Conservation (phyloP, 2,888 invertebrate genomes). For the Pyrochroa serraticornis region DNA sequence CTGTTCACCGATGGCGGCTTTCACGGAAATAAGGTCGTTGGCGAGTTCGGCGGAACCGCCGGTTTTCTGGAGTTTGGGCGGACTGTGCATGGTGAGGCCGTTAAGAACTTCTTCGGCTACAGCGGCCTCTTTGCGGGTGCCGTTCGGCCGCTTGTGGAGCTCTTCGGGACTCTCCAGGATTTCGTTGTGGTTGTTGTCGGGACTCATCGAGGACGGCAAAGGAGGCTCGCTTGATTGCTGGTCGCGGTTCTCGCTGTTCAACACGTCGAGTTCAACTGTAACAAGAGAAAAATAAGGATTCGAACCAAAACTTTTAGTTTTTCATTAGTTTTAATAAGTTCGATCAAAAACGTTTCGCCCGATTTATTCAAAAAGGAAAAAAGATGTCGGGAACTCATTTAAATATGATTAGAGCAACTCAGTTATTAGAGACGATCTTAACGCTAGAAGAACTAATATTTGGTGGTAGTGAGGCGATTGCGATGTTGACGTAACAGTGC, state of each 20-base stretch:
- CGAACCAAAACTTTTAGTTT: too few species aligned
- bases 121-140: constrained; percentile 41
- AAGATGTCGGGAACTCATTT: neutral
- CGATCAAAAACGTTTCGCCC: too few species aligned
- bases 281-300: constrained; percentile 23
- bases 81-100: constrained; percentile 43
- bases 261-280: constrained; percentile 55
- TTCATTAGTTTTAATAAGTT: too few species aligned
- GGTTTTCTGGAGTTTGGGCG: constrained; percentile 41
- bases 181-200: constrained; percentile 55
- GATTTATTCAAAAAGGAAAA: too few species aligned
- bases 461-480: too few species aligned
- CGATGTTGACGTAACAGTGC: neutral
- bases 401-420: neutral
- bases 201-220: constrained; percentile 47
- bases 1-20: constrained; percentile 45
- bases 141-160: constrained; percentile 36
- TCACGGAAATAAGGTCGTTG: constrained; percentile 40
- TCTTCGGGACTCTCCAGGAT: constrained; percentile 36
- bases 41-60: constrained; percentile 44
- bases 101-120: constrained; percentile 47
- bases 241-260: constrained; percentile 39
- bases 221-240: constrained; percentile 43
- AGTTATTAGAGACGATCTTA: neutral
- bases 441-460: too few species aligned